Evolutionary conservation across 2,113 vertebrate species (phyloP), one percentile per base, ranked within the genome.

Genomic region (Spilogale gracilis): DNA sequence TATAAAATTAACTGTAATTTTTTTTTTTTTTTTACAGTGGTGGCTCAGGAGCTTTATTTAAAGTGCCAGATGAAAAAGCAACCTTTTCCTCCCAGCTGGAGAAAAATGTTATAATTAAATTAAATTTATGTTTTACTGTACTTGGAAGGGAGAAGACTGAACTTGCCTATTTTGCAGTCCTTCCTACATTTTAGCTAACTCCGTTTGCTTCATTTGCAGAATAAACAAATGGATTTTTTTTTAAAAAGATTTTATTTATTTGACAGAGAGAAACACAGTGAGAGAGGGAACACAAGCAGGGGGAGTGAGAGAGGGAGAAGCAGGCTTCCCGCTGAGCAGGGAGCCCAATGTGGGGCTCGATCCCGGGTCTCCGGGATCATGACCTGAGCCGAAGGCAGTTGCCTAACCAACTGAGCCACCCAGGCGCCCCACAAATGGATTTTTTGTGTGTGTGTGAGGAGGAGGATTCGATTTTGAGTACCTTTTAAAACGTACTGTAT

Each of bases 401-500:
- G 38, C 38, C 38, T 38, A 38, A 38, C 38, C 38, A 38, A 38
- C 38, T 38, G 38, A 38, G 38, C 38, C 38, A 38, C 38, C 38
- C 38, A 38, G 38, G 38, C 38, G 38, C 38, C 38, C 38, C 38
- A 71, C 52, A 48, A 80, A 58, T 38, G 67, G 90, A 56, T 43
- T 78, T 76, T 61, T 91, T 95, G 38, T 8, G 60, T 61, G 60
- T 61, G 60, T 6, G 67, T 97, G 65, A 79, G 30, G 2, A 17
- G 48, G 16, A 88, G 43, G 61, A 79, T 74, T 97, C 58, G 18
- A 95, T 97, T 95, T 85, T 45, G 60, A 83, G 73, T 92, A 10
- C 17, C 3, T 97, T 98, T 95, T 89, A 91, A 88, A 78, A 98
- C 96, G 23, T 96, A 56, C 79, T 89, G 52, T 95, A 61, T 56